These are phyloP conservation scores for Hippolais icterina DNA, from an alignment of 2,113 vertebrate genomes.

Conservation along the genomic window DNA sequence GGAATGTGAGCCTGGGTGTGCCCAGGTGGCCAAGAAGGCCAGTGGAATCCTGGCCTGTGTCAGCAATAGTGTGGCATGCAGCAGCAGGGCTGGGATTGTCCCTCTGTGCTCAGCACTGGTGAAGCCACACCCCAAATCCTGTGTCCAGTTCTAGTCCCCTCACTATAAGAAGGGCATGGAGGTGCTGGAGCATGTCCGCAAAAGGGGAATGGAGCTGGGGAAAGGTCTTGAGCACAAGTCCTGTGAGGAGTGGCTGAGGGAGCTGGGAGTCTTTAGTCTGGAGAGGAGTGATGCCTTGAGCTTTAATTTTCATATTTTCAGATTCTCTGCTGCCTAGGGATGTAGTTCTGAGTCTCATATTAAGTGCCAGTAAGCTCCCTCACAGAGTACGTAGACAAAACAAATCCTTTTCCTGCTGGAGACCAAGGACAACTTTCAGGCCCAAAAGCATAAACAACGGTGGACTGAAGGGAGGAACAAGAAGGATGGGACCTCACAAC, in stretches of 20 bases:
- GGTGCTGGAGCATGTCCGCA: not conserved
- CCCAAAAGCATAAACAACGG: too few relatives aligned
- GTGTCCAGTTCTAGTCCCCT: not conserved
- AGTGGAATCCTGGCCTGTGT: not conserved
- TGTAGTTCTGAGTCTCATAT: too few relatives aligned
- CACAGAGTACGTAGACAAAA: too few relatives aligned
- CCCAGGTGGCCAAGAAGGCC: not conserved
- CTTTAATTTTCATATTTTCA: too few relatives aligned
- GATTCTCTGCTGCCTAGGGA: too few relatives aligned
- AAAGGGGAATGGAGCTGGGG: not conserved
- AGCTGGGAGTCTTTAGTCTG: not conserved
- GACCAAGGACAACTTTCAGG: too few relatives aligned
- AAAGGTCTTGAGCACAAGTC: not conserved
- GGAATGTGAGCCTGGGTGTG: not conserved
- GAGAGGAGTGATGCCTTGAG: not conserved
- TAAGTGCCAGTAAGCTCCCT: too few relatives aligned
- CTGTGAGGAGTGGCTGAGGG: not conserved
- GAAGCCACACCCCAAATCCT: not conserved
- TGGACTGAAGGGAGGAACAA: too few relatives aligned
- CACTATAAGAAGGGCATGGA: not conserved
- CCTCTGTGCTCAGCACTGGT: too few relatives aligned
- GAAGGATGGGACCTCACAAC: too few relatives aligned
- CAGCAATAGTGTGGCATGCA: not conserved
- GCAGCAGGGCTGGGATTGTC: not conserved
- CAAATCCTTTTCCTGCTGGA: too few relatives aligned